phyloP scores from a whole-genome alignment of 2,888 invertebrate species.

The Hypomecis punctinalis region DNA sequence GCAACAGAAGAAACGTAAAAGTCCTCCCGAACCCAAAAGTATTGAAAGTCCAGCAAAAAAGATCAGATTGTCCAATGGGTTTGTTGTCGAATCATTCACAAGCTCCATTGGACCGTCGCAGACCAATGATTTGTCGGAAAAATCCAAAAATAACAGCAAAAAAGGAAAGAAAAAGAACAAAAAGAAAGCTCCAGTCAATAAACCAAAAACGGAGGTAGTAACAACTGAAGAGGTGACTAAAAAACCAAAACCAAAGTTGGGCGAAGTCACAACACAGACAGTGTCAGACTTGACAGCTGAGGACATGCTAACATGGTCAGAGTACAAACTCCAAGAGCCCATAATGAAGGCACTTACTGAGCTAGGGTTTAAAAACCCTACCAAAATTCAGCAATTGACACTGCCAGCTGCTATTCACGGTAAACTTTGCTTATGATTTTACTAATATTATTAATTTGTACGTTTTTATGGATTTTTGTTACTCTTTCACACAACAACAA shows the following conservation, averaged over 20 bases:
- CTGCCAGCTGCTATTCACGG: conserved; percentile 94
- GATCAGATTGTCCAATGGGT: conserved; percentile 68
- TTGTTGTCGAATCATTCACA: conserved; percentile 67
- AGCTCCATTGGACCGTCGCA: conserved; percentile 57
- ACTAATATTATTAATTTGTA: too few species aligned
- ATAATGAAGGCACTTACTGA: conserved; percentile 91
- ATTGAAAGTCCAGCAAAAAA: conserved; percentile 52
- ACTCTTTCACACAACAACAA: too few species aligned
- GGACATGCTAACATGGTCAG: conserved; percentile 87
- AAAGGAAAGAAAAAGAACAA: conserved; percentile 28
- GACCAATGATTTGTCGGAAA: conserved; percentile 50
- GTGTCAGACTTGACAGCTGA: conserved; percentile 63
- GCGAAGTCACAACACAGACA: conserved; percentile 56
- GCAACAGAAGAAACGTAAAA: conserved; percentile 53
- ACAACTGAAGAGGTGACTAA: conserved; percentile 34
- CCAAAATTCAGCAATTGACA: conserved; percentile 93
- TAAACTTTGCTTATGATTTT: too few species aligned
- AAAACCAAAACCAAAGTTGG: conserved; percentile 60
- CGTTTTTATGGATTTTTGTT: too few species aligned
- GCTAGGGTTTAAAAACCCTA: conserved; percentile 92
- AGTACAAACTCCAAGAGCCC: conserved; percentile 87
- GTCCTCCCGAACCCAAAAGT: conserved; percentile 45
- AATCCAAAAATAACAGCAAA: conserved; percentile 31
- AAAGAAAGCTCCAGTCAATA: conserved; percentile 22
- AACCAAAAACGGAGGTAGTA: conserved; percentile 23